Evolutionary conservation across 2,797 vertebrate species (phyloP), one percentile per base, ranked within the genome.

Genomic region (Leptatherina wallacei): DNA sequence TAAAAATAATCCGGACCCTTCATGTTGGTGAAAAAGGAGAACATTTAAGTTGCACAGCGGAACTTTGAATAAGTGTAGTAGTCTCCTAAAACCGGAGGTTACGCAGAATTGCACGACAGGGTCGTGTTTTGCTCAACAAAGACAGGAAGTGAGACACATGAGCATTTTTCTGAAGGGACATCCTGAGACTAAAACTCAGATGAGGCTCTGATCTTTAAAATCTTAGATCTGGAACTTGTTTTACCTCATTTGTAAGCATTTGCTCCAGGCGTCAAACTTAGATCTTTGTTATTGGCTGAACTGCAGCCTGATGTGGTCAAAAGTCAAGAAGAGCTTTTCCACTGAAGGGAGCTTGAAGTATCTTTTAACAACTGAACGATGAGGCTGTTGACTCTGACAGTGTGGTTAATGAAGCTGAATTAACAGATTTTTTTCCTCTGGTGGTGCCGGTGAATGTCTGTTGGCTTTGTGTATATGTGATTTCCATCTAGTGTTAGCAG

Each of bases 401-500:
- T 16, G 12, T 54, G 20, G 24, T 24, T 52, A 51, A 52, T 52
- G 22, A 24, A 52, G 51, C 11, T 27, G 12, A 27, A 29, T 54
- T 12, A 29, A 27, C 24, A 24, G 51, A 54, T 27, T 27, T 54
- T 24, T 54, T 24, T 54, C 51, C 29, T 27, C 13, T 54, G 51
- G 51, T 27, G 22, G 24, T 27, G 51, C 13, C 27, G 22, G 4
- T 27, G 24, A 10, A 54, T 13, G 51, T 54, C 18, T 32, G 54
- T 32, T 38, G 38, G 35, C 16, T 64, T 13, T 22, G 22, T 62
- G 38, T 47, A 2, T 0, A 4, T 5, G 35, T 42, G 16, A 57
- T 60, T 13, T 29, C 30, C 18, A 10, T 10, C 6, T 58, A 24
- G 30, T 80, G 71, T 79, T 82, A 81, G 65, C 30, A 60, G 13